These are phyloP conservation scores for Yponomeuta cagnagella DNA, from an alignment of 2,888 invertebrate species.

Conservation along the genomic window DNA sequence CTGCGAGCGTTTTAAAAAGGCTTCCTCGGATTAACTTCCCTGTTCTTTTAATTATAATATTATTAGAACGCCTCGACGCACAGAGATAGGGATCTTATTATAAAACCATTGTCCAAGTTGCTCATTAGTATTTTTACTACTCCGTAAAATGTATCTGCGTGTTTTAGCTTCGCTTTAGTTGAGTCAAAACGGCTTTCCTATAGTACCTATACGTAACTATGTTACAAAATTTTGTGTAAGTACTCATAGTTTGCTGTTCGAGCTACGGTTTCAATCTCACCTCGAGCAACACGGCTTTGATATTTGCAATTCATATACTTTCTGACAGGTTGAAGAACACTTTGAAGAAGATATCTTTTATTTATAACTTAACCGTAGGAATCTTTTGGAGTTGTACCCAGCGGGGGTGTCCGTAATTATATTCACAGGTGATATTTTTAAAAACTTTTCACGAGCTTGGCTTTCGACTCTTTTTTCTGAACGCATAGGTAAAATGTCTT, in stretches of 20 bases:
- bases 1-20: conserved; percentile 37
- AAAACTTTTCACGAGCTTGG: conserved; percentile 62
- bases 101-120: conserved; percentile 24
- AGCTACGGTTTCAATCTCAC: conserved; percentile 6
- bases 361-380: conserved; percentile 57
- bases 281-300: conserved; percentile 17
- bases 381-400: conserved; percentile 51
- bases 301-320: conserved; percentile 71
- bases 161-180: too few relatives aligned
- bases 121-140: too few relatives aligned
- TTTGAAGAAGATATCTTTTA: conserved; percentile 70
- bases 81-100: conserved; percentile 48
- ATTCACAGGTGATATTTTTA: conserved; percentile 71
- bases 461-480: conserved; percentile 59
- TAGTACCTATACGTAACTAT: too few relatives aligned
- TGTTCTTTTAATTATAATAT: conserved; percentile 66
- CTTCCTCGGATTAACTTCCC: conserved; percentile 37
- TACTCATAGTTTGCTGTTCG: conserved; percentile 40
- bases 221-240: too few relatives aligned
- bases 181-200: too few relatives aligned
- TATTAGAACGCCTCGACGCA: conserved; percentile 37
- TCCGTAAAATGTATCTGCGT: too few relatives aligned
- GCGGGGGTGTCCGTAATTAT: conserved; percentile 72
- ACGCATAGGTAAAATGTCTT: conserved; percentile 26
- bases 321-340: conserved; percentile 49